Evolutionary conservation across 1,140 invertebrate species (phyloP).

Genomic region (Hyposmocoma kahamanoa): DNA sequence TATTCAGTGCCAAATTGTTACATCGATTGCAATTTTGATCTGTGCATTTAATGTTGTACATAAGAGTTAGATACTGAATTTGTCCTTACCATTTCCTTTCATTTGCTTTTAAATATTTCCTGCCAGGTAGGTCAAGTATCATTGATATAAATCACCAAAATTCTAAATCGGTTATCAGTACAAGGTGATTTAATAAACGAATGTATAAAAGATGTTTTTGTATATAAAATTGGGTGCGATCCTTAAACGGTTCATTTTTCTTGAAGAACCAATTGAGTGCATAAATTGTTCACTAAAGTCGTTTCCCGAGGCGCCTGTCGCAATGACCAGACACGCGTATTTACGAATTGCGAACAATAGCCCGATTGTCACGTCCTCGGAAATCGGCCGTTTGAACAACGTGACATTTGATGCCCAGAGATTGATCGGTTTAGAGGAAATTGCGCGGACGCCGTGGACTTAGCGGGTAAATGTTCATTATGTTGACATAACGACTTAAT

Average conservation of each 20-base stretch:
- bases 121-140: too few species aligned
- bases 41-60: too few species aligned
- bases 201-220: too few species aligned
- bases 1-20: slow-evolving; percentile 37
- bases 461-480: slow-evolving; percentile 13
- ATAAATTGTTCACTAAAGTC: not conserved
- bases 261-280: not conserved
- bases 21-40: slow-evolving; percentile 21
- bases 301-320: not conserved
- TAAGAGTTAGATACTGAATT: too few species aligned
- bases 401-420: slow-evolving; percentile 26
- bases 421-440: slow-evolving; percentile 39
- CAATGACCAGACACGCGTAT: not conserved
- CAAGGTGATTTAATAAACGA: too few species aligned
- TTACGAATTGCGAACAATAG: slow-evolving; percentile 28
- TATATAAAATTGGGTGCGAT: too few species aligned
- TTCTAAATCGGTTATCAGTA: too few species aligned
- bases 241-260: too few species aligned
- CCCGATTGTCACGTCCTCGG: slow-evolving; percentile 42
- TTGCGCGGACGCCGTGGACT: slow-evolving; percentile 17
- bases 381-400: slow-evolving; percentile 23
- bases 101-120: too few species aligned
- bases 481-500: slow-evolving; percentile 25
- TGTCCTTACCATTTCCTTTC: too few species aligned
- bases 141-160: too few species aligned